Evolutionary conservation across 2,113 vertebrate species (phyloP).

Genomic region (Myrmecophaga tridactyla): DNA sequence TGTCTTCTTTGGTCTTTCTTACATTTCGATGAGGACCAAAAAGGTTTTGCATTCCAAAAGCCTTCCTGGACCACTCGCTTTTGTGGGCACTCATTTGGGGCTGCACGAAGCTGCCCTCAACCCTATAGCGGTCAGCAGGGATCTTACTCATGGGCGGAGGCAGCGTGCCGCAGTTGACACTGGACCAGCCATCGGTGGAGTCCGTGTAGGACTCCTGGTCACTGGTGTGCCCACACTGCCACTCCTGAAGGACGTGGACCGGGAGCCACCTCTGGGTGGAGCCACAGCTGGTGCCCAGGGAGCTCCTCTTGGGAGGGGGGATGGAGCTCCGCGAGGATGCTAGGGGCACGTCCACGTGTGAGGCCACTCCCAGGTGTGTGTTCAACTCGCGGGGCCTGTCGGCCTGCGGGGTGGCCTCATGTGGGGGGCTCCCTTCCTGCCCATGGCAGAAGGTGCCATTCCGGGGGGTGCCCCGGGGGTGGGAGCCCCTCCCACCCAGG

Average conservation of each 20-base stretch:
- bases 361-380: slow-evolving; percentile 84
- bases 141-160: slow-evolving; percentile 99
- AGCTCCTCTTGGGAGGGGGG: slow-evolving; percentile 84
- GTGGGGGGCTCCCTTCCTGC: slow-evolving; percentile 77
- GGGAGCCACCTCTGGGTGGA: slow-evolving; percentile 91
- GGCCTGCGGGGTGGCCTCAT: slow-evolving; percentile 82
- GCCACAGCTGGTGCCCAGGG: slow-evolving; percentile 61
- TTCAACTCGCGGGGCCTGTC: slow-evolving; percentile 85
- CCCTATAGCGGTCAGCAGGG: slow-evolving; percentile 95
- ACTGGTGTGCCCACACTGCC: slow-evolving; percentile 91
- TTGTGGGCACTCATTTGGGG: slow-evolving; percentile 85
- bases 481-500: slow-evolving; percentile 88
- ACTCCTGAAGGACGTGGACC: slow-evolving; percentile 93
- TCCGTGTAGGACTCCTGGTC: slow-evolving; percentile 98
- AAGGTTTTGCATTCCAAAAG: slow-evolving; percentile 88
- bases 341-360: slow-evolving; percentile 85
- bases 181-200: slow-evolving; percentile 98
- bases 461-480: slow-evolving; percentile 84
- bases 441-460: slow-evolving; percentile 89
- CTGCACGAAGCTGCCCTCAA: slow-evolving; percentile 87
- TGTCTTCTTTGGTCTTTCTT: slow-evolving; percentile 89
- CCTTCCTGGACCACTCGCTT: slow-evolving; percentile 93
- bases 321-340: slow-evolving; percentile 85
- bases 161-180: slow-evolving; percentile 96
- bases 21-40: slow-evolving; percentile 85